A percentile compares a stretch with the other conserved stretches of the same genome.
Conservation (phyloP, 2,888 invertebrate genomes). For the Tachystola acroxantha region DNA sequence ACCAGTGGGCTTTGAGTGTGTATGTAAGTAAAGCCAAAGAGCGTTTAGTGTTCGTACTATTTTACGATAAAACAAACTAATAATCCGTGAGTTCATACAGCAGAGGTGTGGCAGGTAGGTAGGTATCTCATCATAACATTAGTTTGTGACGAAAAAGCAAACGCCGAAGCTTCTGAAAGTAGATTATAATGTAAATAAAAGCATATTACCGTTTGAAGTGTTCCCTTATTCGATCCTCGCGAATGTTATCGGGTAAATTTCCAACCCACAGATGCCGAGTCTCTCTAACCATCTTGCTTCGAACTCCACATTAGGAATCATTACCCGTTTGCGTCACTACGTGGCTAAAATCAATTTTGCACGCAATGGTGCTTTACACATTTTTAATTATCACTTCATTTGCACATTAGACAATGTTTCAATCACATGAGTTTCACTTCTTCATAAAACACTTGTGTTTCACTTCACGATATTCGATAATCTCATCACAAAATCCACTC, state of each 20-base stretch:
- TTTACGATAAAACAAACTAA: too few species aligned
- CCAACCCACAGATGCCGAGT: slow-evolving; percentile 99
- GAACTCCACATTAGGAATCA: slow-evolving; percentile 93
- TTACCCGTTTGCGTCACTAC: slow-evolving; percentile 81
- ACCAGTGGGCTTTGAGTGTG: too few species aligned
- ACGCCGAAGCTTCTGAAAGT: slow-evolving; percentile 16
- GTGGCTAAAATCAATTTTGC: slow-evolving; percentile 79
- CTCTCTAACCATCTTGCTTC: slow-evolving; percentile 99
- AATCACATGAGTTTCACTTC: slow-evolving; percentile 61
- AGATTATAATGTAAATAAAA: slow-evolving; percentile 14
- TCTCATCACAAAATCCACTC: slow-evolving; percentile 70
- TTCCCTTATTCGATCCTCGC: slow-evolving; percentile 97
- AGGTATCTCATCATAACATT: neutral
- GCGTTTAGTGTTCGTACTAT: too few species aligned
- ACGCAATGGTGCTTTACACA: slow-evolving; percentile 73
- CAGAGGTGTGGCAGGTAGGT: too few species aligned
- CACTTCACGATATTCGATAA: slow-evolving; percentile 74
- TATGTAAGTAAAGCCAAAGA: too few species aligned
- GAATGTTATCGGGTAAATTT: slow-evolving; percentile 99
- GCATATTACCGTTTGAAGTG: slow-evolving; percentile 94
- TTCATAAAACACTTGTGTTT: slow-evolving; percentile 55
- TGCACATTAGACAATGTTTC: slow-evolving; percentile 59
- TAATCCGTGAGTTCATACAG: too few species aligned
- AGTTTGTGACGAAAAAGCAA: too few species aligned
- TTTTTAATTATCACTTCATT: slow-evolving; percentile 67